These are phyloP conservation scores for Paedocypris micromegethes DNA, from an alignment of 2,797 vertebrate genomes.

Conservation along the genomic window DNA sequence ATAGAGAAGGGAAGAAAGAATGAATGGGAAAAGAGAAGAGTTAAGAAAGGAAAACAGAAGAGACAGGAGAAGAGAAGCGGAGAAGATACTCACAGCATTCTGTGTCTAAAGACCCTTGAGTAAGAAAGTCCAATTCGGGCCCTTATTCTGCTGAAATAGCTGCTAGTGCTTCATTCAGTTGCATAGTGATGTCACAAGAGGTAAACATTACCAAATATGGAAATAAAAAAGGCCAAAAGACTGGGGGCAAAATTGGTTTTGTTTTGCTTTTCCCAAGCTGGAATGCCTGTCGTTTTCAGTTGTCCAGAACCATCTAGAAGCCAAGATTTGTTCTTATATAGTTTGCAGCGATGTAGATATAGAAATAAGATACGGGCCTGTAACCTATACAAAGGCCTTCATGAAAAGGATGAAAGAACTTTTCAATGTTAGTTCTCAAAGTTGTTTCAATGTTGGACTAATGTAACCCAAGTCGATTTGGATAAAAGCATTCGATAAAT, in stretches of 20 bases:
- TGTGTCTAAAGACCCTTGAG: slow-evolving; percentile 52
- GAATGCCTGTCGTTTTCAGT: slow-evolving; percentile 63
- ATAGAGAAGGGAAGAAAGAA: neutral
- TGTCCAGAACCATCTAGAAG: slow-evolving; percentile 62
- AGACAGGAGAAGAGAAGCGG: slow-evolving; percentile 28
- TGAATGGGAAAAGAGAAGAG: neutral
- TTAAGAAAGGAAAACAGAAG: slow-evolving; percentile 21
- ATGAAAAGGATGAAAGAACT: slow-evolving; percentile 17
- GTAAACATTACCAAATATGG: slow-evolving; percentile 99
- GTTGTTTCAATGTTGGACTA: no score
- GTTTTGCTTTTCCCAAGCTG: slow-evolving; percentile 71
- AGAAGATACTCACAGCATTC: slow-evolving; percentile 65
- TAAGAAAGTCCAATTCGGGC: slow-evolving; percentile 60
- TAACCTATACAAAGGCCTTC: slow-evolving; percentile 7
- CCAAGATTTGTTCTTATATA: slow-evolving; percentile 67
- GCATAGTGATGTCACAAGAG: slow-evolving; percentile 84
- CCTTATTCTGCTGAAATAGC: slow-evolving; percentile 70
- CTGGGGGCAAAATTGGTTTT: slow-evolving; percentile 81
- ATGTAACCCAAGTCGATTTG: no score
- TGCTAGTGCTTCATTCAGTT: slow-evolving; percentile 86
- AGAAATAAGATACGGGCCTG: slow-evolving; percentile 49
- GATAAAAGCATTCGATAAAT: no score
- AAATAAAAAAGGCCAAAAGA: slow-evolving; percentile 82
- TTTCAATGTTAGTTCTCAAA: neutral
- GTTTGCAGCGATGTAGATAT: slow-evolving; percentile 61